phyloP scores from a whole-genome alignment of 2,113 vertebrate species.

The Sus scrofa region DNA sequence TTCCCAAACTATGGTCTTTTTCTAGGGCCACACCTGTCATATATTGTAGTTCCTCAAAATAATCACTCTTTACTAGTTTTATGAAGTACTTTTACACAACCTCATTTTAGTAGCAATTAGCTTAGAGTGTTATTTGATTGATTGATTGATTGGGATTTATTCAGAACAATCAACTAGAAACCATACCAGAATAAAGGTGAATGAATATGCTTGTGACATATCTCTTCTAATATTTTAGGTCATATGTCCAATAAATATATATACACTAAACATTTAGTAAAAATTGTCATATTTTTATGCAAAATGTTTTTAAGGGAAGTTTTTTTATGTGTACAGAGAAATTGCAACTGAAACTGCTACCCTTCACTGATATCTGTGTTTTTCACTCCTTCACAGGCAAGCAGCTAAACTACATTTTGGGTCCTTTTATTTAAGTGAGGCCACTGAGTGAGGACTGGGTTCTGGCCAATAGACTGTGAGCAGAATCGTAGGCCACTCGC shows the following conservation, averaged over 20 bases:
- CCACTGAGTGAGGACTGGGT: background rate
- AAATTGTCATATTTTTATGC: background rate
- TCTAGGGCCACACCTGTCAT: too few relatives aligned
- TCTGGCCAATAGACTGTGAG: background rate
- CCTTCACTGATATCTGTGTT: background rate
- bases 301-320: background rate
- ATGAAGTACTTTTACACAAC: background rate
- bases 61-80: background rate
- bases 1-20: background rate
- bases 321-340: background rate
- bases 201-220: background rate
- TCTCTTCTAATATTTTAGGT: background rate
- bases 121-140: background rate
- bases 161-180: conserved; percentile 32
- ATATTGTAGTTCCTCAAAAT: background rate
- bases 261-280: background rate
- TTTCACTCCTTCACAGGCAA: background rate
- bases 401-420: background rate
- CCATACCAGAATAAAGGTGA: background rate
- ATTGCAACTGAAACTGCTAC: background rate
- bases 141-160: background rate
- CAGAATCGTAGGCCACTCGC: background rate
- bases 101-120: background rate
- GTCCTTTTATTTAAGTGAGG: background rate
- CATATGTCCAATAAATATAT: background rate